These are phyloP conservation scores for Cephus pygmeus DNA, from an alignment of 2,888 invertebrate genomes.

Conservation along the genomic window DNA sequence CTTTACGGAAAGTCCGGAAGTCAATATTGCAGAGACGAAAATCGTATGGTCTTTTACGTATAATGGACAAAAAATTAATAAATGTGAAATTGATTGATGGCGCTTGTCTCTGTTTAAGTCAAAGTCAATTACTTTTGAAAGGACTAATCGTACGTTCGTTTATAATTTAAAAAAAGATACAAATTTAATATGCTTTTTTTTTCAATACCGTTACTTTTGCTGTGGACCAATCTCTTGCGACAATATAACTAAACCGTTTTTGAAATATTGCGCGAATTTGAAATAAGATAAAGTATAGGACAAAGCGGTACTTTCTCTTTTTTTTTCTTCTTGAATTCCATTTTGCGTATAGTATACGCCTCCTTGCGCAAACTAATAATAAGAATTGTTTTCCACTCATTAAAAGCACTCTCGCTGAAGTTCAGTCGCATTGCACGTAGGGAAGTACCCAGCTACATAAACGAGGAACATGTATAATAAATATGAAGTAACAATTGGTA, in stretches of 20 bases:
- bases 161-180: not conserved
- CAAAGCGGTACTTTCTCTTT: not conserved
- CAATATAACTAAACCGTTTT: not conserved
- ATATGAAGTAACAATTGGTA: slow-evolving; percentile 42
- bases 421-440: slow-evolving; percentile 45
- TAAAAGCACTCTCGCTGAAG: not conserved
- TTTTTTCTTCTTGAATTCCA: not conserved
- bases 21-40: slow-evolving; percentile 2
- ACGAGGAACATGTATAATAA: slow-evolving; percentile 61
- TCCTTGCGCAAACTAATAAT: not conserved
- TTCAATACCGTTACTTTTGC: not conserved
- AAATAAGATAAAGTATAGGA: not conserved
- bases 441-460: slow-evolving; percentile 48
- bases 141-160: not conserved
- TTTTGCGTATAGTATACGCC: not conserved
- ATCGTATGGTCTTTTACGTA: not conserved
- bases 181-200: not conserved
- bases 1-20: slow-evolving; percentile 16
- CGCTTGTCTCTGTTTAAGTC: not conserved
- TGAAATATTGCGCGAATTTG: not conserved
- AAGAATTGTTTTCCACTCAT: not conserved
- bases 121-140: not conserved
- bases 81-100: slow-evolving; percentile 24
- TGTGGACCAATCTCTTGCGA: not conserved
- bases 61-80: slow-evolving; percentile 28